phyloP scores from a whole-genome alignment of 2,888 invertebrate species.

The Polyploca ridens region DNA sequence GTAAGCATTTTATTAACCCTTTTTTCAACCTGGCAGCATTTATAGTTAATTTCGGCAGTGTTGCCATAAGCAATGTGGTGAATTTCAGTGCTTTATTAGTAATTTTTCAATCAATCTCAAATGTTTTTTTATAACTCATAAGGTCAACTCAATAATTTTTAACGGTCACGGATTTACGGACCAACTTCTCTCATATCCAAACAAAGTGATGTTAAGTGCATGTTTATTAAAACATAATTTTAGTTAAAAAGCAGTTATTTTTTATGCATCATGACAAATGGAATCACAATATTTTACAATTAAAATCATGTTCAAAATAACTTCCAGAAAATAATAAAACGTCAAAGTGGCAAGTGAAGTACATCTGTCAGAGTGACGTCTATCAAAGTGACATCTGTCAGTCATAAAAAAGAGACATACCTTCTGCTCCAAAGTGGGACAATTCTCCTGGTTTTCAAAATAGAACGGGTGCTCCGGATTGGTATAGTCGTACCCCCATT shows the following conservation, averaged over 20 bases:
- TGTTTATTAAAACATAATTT: too few relatives aligned
- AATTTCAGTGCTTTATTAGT: neutral
- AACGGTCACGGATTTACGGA: neutral
- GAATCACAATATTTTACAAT: too few relatives aligned
- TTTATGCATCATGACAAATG: too few relatives aligned
- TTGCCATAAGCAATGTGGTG: constrained; percentile 17
- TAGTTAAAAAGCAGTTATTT: too few relatives aligned
- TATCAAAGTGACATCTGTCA: constrained; percentile 3
- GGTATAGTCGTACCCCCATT: constrained; percentile 96
- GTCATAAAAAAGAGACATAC: constrained; percentile 61
- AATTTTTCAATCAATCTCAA: neutral
- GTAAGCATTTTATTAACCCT: neutral
- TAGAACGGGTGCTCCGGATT: constrained; percentile 91
- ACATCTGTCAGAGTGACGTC: neutral
- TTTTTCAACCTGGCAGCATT: constrained; percentile 17
- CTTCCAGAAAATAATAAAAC: neutral
- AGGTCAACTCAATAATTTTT: neutral
- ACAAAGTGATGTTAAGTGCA: neutral
- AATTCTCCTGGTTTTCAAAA: constrained; percentile 86
- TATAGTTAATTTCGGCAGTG: constrained; percentile 22
- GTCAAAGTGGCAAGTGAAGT: neutral
- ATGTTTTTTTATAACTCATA: neutral
- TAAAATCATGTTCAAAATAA: too few relatives aligned
- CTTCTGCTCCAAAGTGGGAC: constrained; percentile 92
- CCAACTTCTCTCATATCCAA: neutral